Evolutionary conservation across 2,797 vertebrate species (phyloP).

Genomic region (Synaphobranchus kaupii): DNA sequence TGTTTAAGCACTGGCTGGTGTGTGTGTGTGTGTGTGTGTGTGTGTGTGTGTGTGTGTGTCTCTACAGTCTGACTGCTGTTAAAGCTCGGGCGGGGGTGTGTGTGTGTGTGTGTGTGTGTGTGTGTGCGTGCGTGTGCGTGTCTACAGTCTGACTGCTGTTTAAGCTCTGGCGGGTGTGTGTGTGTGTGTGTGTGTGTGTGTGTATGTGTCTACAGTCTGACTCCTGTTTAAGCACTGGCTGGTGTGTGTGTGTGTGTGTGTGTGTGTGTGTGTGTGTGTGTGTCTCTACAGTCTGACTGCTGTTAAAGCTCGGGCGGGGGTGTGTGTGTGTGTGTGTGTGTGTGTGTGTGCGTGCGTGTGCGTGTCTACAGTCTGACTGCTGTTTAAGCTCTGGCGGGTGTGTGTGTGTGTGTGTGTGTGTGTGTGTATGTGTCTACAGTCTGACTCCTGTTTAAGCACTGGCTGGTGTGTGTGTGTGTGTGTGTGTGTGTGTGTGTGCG

Average conservation of each 20-base stretch:
- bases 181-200: too few species aligned
- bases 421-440: too few species aligned
- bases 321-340: too few species aligned
- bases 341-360: not conserved
- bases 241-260: not conserved
- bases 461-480: slow-evolving; percentile 15
- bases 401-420: not conserved
- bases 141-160: too few species aligned
- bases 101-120: slow-evolving; percentile 26
- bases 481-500: not conserved
- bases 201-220: not conserved
- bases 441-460: too few species aligned
- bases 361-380: slow-evolving; percentile 10
- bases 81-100: too few species aligned
- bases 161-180: too few species aligned
- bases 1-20: slow-evolving; percentile 28
- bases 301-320: too few species aligned
- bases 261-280: not conserved
- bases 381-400: not conserved
- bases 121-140: not conserved
- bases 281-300: too few species aligned
- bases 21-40: not conserved
- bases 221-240: slow-evolving; percentile 27
- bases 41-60: not conserved
- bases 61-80: too few species aligned